Conservation (phyloP, 2,888 invertebrate species). For the Thumatha senex region DNA sequence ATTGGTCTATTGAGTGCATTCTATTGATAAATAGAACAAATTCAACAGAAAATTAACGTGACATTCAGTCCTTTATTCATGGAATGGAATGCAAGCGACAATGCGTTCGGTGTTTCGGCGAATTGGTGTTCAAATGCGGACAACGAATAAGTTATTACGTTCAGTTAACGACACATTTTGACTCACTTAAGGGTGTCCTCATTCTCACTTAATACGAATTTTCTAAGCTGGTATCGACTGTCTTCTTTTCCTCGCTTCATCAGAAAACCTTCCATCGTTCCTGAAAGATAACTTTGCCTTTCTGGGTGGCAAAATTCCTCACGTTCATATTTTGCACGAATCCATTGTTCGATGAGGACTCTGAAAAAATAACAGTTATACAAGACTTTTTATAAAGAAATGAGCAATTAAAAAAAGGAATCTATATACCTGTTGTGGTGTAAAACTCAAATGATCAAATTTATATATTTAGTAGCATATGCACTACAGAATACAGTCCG, state of each 20-base stretch:
- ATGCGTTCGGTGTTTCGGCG: slow-evolving; percentile 34
- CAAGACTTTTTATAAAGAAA: too few species aligned
- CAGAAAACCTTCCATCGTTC: slow-evolving; percentile 92
- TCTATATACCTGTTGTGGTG: too few species aligned
- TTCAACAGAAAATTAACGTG: too few species aligned
- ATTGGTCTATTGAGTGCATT: slow-evolving; percentile 34
- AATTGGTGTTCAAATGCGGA: slow-evolving; percentile 37
- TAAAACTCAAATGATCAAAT: too few species aligned
- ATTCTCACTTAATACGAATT: slow-evolving; percentile 91
- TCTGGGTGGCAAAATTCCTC: slow-evolving; percentile 93
- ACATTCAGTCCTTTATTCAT: slow-evolving; percentile 12
- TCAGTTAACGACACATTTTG: slow-evolving; percentile 30
- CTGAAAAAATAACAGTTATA: slow-evolving; percentile 66
- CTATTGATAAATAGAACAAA: slow-evolving; percentile 11
- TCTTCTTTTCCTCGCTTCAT: slow-evolving; percentile 96
- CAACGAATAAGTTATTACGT: slow-evolving; percentile 34
- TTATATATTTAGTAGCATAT: too few species aligned
- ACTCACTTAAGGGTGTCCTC: slow-evolving; percentile 90
- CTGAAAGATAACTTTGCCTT: slow-evolving; percentile 90
- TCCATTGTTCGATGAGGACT: slow-evolving; percentile 95
- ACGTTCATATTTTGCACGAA: slow-evolving; percentile 94
- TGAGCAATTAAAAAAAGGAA: too few species aligned
- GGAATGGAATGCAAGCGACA: slow-evolving; percentile 16
- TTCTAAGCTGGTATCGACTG: slow-evolving; percentile 91
- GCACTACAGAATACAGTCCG: too few species aligned